Evolutionary conservation across 2,113 vertebrate genomes (phyloP), one percentile per base, ranked within the genome.

Genomic region (Zosterops pallidus): DNA sequence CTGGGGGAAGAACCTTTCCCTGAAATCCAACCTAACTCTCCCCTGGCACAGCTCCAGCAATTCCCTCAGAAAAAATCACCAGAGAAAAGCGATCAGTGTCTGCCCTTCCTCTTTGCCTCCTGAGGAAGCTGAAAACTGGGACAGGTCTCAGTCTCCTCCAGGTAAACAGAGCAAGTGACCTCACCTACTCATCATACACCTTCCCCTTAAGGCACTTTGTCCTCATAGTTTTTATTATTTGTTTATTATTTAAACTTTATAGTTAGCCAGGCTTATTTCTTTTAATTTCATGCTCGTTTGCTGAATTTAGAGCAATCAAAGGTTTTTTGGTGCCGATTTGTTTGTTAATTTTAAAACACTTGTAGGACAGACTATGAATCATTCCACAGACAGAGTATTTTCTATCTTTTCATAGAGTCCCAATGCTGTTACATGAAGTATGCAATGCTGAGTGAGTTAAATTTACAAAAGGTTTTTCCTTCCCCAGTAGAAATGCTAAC

Each of bases 11-110:
- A 31, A 4, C 24, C 9, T 55, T 62, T 5, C 7, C n/a, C 12
- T 17, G 4, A 75, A 0, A 14, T 12, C 24, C 69, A 53, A 0
- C 20, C 7, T 29, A 4, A 46, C 0, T 12, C 6, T 39, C 1
- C 19, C 12, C 62, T 41, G 39, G 4, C 62, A 18, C 23, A 53
- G 9, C n/a, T 75, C n/a, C n/a, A 60, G 62, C 24, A 5, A 0
- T n/a, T 39, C 53, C 53, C 28, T 59, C 0, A 0, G 39, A 3
- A 39, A 39, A 39, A 39, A 39, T 18, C 53, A 25, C 20, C 46
- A 50, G 4, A 46, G 15, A 8, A 5, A 23, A 39, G 16, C 12
- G 14, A 22, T n/a, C 39, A 7, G 4, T 14, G 24, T 24, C 24
- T 75, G 20, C 23, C 25, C 76, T 41, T 74, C 50, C 25, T 56